phyloP scores from a whole-genome alignment of 2,797 vertebrate species.

The Xerus rutilus region DNA sequence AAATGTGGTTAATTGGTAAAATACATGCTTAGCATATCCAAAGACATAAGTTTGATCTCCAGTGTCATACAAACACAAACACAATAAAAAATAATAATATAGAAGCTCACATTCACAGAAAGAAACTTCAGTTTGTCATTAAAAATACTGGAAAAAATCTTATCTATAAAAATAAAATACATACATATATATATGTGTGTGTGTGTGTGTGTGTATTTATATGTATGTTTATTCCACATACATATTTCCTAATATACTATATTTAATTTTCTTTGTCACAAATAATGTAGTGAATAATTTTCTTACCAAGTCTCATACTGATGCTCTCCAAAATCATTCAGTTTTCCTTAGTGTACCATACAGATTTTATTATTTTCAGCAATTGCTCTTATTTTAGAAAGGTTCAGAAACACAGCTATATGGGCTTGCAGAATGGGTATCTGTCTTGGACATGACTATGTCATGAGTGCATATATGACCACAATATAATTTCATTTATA shows the following conservation, averaged over 20 bases:
- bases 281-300: background rate
- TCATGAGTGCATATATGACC: background rate
- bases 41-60: no score
- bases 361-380: background rate
- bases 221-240: background rate
- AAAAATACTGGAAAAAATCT: background rate
- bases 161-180: background rate
- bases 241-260: background rate
- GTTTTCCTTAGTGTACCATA: background rate
- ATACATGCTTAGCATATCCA: background rate
- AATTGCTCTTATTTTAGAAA: background rate
- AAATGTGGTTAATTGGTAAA: background rate
- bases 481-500: no score
- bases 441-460: background rate
- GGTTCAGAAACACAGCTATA: background rate
- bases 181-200: background rate
- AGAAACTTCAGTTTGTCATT: background rate
- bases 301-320: background rate
- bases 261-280: constrained; percentile 17
- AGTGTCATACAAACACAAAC: no score
- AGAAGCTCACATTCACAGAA: background rate
- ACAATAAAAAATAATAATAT: background rate
- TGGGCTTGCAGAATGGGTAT: background rate
- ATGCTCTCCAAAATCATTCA: background rate
- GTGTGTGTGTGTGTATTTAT: background rate